Evolutionary conservation across 2,797 vertebrate species (phyloP).

Genomic region (Oreonectes daqikongensis): DNA sequence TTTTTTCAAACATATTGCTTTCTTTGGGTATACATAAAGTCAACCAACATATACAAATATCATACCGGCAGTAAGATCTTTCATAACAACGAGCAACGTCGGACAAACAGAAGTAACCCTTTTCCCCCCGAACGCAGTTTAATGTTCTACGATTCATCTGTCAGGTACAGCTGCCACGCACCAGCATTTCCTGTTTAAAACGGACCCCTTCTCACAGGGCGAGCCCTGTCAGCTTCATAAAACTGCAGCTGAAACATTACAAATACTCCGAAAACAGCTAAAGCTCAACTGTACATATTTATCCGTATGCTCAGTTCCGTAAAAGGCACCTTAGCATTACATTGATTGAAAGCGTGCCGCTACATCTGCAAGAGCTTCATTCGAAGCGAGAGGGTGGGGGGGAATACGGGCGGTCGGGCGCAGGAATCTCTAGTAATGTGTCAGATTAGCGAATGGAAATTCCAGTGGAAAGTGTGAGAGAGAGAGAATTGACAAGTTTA

Average conservation of each 20-base stretch:
- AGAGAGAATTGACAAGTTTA: conserved; percentile 49
- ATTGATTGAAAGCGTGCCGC: conserved; percentile 27
- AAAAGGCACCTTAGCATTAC: conserved; percentile 4
- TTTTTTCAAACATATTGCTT: not conserved
- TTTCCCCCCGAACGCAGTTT: not conserved
- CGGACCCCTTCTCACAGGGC: conserved; percentile 1
- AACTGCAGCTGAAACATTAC: conserved; percentile 54
- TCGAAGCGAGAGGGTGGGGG: not conserved
- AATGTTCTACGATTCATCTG: conserved; percentile 33
- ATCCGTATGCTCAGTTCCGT: not conserved
- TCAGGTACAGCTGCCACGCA: conserved; percentile 46
- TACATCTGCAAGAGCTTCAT: conserved; percentile 8
- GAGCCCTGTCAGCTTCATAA: conserved; percentile 29
- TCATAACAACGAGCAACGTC: conserved; percentile 39
- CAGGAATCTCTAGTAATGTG: conserved; percentile 50
- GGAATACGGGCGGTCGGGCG: conserved; percentile 29
- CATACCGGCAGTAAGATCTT: conserved; percentile 31
- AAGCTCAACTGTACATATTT: conserved; percentile 37
- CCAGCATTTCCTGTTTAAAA: conserved; percentile 55
- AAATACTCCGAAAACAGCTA: conserved; percentile 44
- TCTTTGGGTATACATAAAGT: conserved; percentile 31
- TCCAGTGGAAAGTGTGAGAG: conserved; percentile 41
- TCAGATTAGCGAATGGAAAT: conserved; percentile 58
- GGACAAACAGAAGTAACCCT: conserved; percentile 18
- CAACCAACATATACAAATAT: conserved; percentile 30